Evolutionary conservation across 2,888 invertebrate genomes (phyloP).

Genomic region (Andrena marginata): DNA sequence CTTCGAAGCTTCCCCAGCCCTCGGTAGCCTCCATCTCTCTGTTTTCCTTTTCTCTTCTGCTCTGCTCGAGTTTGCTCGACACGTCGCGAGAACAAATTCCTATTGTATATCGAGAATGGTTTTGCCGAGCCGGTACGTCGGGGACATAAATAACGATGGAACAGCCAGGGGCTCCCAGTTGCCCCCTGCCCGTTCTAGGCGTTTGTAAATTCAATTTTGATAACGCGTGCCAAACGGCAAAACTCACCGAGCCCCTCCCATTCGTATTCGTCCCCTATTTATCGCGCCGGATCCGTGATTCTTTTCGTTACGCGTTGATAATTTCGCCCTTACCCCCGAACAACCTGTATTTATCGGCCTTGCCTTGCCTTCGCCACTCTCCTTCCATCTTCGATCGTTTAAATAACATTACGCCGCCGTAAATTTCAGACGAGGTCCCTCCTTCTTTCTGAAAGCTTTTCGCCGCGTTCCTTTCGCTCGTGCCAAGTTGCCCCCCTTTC

Average conservation of each 20-base stretch:
- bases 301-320: neutral
- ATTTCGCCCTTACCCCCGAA: neutral
- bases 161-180: slow-evolving; percentile 32
- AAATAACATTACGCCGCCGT: slow-evolving; percentile 57
- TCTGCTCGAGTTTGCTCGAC: slow-evolving; percentile 69
- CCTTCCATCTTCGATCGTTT: slow-evolving; percentile 46
- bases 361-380: slow-evolving; percentile 1
- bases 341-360: neutral
- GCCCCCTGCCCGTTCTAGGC: neutral
- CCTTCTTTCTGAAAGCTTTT: slow-evolving; percentile 23
- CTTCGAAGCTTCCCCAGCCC: neutral
- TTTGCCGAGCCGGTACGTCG: slow-evolving; percentile 68
- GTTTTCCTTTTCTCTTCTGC: neutral
- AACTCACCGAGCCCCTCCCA: slow-evolving; percentile 59
- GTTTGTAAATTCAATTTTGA: slow-evolving; percentile 81
- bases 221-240: slow-evolving; percentile 74
- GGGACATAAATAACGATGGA: slow-evolving; percentile 78
- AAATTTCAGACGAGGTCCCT: slow-evolving; percentile 58
- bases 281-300: neutral
- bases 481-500: no score
- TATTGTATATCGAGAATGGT: slow-evolving; percentile 78
- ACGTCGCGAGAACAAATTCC: slow-evolving; percentile 78
- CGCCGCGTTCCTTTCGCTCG: neutral
- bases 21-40: neutral
- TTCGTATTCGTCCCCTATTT: slow-evolving; percentile 65